phyloP scores from a whole-genome alignment of 2,797 vertebrate species.

The Molothrus ater region DNA sequence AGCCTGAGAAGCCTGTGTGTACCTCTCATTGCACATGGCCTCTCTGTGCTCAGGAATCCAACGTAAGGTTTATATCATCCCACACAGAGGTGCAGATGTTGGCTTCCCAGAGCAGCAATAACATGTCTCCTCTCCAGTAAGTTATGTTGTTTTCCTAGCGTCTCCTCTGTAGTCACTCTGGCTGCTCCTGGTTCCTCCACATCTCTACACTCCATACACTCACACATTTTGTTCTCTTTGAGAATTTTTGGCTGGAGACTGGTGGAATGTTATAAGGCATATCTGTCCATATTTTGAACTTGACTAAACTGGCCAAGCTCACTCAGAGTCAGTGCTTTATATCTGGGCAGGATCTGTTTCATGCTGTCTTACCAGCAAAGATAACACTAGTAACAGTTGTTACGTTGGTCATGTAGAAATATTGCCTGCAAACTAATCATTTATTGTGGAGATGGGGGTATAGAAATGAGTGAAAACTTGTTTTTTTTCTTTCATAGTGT shows the following conservation, averaged over 20 bases:
- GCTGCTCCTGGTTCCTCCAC: conserved; percentile 29
- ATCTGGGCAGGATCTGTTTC: background rate
- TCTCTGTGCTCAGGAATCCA: conserved; percentile 61
- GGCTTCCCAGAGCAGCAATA: conserved; percentile 66
- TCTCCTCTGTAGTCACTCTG: conserved; percentile 57
- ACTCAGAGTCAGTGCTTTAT: background rate
- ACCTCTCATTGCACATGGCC: conserved; percentile 34
- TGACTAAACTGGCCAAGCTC: conserved; percentile 16
- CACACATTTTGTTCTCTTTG: conserved; percentile 15
- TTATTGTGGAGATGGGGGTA: fast-evolving
- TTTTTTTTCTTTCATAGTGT: background rate
- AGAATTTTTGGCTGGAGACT: conserved; percentile 31
- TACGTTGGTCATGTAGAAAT: background rate
- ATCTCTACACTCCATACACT: background rate
- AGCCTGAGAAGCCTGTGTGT: background rate
- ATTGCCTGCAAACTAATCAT: background rate
- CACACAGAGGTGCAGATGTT: conserved; percentile 68
- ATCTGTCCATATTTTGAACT: conserved; percentile 30
- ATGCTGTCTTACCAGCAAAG: background rate
- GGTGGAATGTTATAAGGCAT: background rate
- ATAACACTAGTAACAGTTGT: background rate
- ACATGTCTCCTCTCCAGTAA: conserved; percentile 50
- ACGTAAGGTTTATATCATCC: conserved; percentile 63
- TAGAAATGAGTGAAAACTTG: background rate
- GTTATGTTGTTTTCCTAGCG: conserved; percentile 55